Base-by-base conservation (phyloP, 1,140 invertebrate genomes). In the Eubasilissa regina region DNA sequence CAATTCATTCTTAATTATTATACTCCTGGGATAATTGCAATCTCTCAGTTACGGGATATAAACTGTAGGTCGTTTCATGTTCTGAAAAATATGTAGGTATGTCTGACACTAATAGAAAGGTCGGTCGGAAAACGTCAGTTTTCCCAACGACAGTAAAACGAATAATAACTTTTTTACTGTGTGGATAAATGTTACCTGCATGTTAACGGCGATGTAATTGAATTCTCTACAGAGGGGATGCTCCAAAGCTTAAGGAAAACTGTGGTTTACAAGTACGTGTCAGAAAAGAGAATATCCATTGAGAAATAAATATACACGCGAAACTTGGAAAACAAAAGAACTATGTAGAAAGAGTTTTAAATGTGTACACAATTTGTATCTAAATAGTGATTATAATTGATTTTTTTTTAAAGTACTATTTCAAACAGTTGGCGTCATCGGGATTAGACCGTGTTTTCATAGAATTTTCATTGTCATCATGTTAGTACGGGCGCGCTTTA, bases 391-490 rank as follows among this genome's bases (percentile, higher is more conserved):
- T 10, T 19, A 8, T 58, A 58, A 58, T 21, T 21, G 25, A 21
- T 58, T 19, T 10, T 11, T 55, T 58, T 58, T 21, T 13, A 58
- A 58, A 12, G 55, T 58, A 58, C 55, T 58, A 21, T 58, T 10
- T 17, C n/a, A 58, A 19, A 0, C 17, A 11, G 4, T 58, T 10
- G 55, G 10, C 9, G 21, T 15, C 55, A 19, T 10, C 15, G 17
- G 13, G 17, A 58, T 15, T 11, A n/a, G 55, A 15, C 55, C 21
- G 21, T 19, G 17, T 58, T 58, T 58, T 58, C 55, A 15, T 15
- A 43, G n/a, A 48, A 17, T 17, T 47, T 68, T 68, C 44, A 68
- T 45, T 68, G 64, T 68, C 64, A 48, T 48, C 64, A 68, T 15
- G 15, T 66, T 68, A 68, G 25, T 47, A 17, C 64, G 64, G 64